Evolutionary conservation across 1,140 invertebrate species (phyloP).

Genomic region (Drosophila malerkotliana): DNA sequence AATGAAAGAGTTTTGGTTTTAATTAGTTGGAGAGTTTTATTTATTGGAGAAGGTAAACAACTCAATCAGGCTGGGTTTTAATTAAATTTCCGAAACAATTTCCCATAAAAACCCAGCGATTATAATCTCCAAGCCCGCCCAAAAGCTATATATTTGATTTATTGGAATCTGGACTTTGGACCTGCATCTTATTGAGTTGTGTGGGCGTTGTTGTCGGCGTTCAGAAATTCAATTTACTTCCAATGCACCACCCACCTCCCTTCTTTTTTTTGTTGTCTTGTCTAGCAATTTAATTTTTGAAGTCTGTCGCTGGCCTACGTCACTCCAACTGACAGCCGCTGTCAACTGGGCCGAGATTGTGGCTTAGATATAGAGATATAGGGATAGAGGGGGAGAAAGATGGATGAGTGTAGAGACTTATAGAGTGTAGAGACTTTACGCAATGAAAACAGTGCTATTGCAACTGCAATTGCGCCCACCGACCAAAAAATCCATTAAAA

Average conservation of each 20-base stretch:
- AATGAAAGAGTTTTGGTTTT: slow-evolving; percentile 1
- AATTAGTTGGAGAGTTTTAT: slow-evolving; percentile 11
- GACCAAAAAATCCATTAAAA: slow-evolving; percentile 22
- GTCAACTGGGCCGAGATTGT: slow-evolving; percentile 31
- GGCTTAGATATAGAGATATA: slow-evolving; percentile 10
- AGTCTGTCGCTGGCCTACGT: slow-evolving; percentile 20
- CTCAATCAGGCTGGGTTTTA: not conserved
- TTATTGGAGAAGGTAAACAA: slow-evolving; percentile 1
- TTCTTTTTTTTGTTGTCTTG: slow-evolving; percentile 7
- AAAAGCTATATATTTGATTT: not conserved
- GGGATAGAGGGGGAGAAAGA: slow-evolving; percentile 2
- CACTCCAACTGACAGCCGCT: slow-evolving; percentile 25
- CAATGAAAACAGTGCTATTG: slow-evolving; percentile 28
- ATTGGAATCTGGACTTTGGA: slow-evolving; percentile 15
- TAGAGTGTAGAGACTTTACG: slow-evolving; percentile 32
- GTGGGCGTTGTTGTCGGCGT: slow-evolving; percentile 14
- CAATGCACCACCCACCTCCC: slow-evolving; percentile 12
- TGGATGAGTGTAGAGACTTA: slow-evolving; percentile 10
- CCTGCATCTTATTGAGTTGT: slow-evolving; percentile 1
- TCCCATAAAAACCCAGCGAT: not conserved
- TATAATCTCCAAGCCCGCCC: not conserved
- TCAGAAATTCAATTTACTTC: slow-evolving; percentile 36
- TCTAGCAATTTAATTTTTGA: slow-evolving; percentile 18
- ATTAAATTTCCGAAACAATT: slow-evolving; percentile 11
- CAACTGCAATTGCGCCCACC: slow-evolving; percentile 25